These are phyloP conservation scores for Diadema setosum DNA, from an alignment of 35 echinoderm and acorn worm genomes.

Conservation along the genomic window DNA sequence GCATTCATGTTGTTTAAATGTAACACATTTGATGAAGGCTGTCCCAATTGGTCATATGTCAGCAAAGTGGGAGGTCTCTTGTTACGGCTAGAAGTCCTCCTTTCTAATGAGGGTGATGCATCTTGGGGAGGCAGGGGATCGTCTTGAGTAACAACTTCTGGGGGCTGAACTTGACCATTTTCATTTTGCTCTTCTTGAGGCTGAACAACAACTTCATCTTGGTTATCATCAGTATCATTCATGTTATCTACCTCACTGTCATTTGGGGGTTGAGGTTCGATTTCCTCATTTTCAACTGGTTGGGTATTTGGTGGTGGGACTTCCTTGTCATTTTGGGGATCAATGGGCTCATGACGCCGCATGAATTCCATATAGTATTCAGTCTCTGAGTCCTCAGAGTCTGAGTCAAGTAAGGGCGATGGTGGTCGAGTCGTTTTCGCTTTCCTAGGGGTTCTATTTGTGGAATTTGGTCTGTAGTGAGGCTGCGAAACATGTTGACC, in stretches of 20 bases:
- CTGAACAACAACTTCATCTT: neutral
- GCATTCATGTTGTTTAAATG: neutral
- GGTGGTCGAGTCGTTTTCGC: neutral
- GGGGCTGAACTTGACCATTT: neutral
- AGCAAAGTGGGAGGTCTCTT: neutral
- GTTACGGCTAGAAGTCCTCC: neutral
- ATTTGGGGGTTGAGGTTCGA: neutral
- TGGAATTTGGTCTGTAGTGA: neutral
- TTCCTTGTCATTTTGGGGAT: too few species aligned
- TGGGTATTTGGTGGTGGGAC: neutral
- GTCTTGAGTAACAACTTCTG: neutral
- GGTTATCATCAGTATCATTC: neutral
- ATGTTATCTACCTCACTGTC: neutral
- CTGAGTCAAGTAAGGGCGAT: neutral
- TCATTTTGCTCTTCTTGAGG: neutral
- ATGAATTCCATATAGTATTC: neutral
- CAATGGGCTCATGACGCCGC: neutral
- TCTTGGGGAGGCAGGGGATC: neutral
- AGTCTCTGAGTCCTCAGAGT: neutral
- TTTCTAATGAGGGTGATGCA: neutral
- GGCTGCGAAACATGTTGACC: neutral
- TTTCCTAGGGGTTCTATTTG: neutral
- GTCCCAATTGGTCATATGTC: neutral
- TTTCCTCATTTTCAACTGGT: neutral
- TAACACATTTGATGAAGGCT: neutral